Percentiles rank a stretch among this genome's conserved stretches.
phyloP scores from a whole-genome alignment of 1,140 invertebrate species.

The Solenopsis invicta region DNA sequence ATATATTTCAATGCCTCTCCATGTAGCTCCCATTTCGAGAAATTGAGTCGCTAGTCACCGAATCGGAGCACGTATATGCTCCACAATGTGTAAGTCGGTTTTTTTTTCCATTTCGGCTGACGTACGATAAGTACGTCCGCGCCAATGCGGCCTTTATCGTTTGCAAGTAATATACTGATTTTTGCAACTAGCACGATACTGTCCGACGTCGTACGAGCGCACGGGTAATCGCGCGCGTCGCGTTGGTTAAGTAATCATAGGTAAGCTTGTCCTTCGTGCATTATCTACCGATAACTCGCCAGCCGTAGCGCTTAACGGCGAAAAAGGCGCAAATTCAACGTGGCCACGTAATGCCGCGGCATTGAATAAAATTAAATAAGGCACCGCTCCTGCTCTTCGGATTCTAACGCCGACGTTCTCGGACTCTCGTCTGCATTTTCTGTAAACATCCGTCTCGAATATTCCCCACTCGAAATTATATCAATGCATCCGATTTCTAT shows the following conservation, averaged over 20 bases:
- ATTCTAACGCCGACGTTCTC: not conserved
- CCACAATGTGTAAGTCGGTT: not conserved
- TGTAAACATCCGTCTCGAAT: not conserved
- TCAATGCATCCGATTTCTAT: not conserved
- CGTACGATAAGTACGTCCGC: conserved; percentile 21
- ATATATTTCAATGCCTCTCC: conserved; percentile 1
- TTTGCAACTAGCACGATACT: conserved; percentile 52
- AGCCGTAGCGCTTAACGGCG: conserved; percentile 20
- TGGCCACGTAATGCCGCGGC: conserved; percentile 20
- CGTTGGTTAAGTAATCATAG: conserved; percentile 73
- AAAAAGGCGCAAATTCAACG: conserved; percentile 55
- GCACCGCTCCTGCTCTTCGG: not conserved
- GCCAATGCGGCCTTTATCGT: conserved; percentile 64
- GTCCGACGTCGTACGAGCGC: conserved; percentile 25
- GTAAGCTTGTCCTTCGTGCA: conserved; percentile 73
- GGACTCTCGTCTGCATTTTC: not conserved
- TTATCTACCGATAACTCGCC: conserved; percentile 70
- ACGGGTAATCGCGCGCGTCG: conserved; percentile 51
- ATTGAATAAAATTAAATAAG: conserved; percentile 9
- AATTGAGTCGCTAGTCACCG: not conserved
- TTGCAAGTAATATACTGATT: conserved; percentile 32
- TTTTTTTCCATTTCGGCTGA: conserved; percentile 16
- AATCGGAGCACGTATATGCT: not conserved
- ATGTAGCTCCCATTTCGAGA: not conserved
- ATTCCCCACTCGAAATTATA: not conserved